phyloP scores from a whole-genome alignment of 1,140 invertebrate genomes.

The Delia radicum region DNA sequence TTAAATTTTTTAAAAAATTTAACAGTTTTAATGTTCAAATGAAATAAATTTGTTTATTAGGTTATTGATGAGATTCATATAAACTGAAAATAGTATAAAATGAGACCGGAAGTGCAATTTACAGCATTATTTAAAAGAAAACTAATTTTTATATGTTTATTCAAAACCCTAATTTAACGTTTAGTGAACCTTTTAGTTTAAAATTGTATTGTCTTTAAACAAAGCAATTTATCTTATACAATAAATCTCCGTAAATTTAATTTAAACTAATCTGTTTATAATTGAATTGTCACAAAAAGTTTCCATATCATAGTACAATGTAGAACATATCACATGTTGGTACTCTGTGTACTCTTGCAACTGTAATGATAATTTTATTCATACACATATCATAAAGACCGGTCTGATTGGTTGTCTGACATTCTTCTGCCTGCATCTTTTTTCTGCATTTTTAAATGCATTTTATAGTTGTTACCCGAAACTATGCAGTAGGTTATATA shows the following conservation, averaged over 20 bases:
- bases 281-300: slow-evolving; percentile 8
- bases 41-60: neutral
- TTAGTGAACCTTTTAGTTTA: neutral
- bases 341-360: no score
- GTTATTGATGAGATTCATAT: neutral
- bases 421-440: neutral
- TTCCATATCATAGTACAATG: neutral
- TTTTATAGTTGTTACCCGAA: neutral
- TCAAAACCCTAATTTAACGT: neutral
- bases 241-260: slow-evolving; percentile 9
- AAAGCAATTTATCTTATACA: neutral
- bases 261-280: neutral
- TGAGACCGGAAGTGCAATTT: neutral
- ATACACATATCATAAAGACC: no score
- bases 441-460: neutral
- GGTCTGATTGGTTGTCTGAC: neutral
- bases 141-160: neutral
- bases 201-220: neutral
- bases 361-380: no score
- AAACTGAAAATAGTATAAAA: neutral
- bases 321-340: no score
- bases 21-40: no score
- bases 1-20: no score
- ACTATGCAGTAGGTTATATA: no score
- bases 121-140: neutral